Evolutionary conservation across 2,888 invertebrate species (phyloP).

Genomic region (Eurois occulta): DNA sequence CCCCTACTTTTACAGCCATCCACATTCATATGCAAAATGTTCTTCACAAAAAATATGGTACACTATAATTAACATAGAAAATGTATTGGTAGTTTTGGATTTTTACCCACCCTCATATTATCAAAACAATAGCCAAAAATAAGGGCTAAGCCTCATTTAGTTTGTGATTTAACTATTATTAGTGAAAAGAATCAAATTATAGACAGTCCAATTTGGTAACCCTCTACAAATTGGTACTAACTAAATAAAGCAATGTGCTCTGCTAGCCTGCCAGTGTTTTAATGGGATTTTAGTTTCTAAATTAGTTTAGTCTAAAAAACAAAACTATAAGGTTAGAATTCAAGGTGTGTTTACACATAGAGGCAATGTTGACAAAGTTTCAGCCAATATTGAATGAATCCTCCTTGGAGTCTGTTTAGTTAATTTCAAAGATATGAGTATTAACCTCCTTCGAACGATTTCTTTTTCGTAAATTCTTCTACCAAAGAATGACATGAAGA

Average conservation of each 20-base stretch:
- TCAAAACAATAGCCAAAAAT: neutral
- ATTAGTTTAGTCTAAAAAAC: no score
- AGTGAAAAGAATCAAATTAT: neutral
- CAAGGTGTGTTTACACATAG: constrained; percentile 30
- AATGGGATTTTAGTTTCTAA: neutral
- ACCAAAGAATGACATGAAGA: neutral
- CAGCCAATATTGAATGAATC: no score
- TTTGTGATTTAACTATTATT: neutral
- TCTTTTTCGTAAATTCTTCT: neutral
- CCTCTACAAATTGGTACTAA: no score
- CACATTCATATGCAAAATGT: neutral
- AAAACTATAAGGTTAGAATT: constrained; percentile 41
- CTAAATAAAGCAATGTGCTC: neutral
- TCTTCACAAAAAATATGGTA: neutral
- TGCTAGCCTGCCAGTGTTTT: neutral
- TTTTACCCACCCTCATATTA: neutral
- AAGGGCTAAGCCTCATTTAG: neutral
- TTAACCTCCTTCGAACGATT: neutral
- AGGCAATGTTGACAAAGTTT: constrained; percentile 41
- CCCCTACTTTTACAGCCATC: neutral
- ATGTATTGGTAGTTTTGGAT: neutral
- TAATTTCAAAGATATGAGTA: neutral
- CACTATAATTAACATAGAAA: neutral
- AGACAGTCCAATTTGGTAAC: neutral
- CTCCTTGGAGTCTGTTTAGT: neutral